phyloP scores from a whole-genome alignment of 2,888 invertebrate genomes.

The Thelaira solivaga region DNA sequence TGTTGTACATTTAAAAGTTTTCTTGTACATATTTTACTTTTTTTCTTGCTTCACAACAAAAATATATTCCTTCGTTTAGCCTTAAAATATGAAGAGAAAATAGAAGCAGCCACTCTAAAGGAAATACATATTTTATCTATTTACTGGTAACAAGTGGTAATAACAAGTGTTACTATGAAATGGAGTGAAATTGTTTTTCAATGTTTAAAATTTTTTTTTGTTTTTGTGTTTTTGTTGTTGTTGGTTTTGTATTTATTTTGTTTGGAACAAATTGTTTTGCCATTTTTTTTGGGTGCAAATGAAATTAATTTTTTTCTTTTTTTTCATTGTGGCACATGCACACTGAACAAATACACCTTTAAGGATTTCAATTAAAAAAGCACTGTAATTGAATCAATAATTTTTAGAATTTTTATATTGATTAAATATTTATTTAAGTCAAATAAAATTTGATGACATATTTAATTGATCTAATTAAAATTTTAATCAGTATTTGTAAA shows the following conservation, averaged over 20 bases:
- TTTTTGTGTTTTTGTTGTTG: neutral
- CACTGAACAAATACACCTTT: too few species aligned
- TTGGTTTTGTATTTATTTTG: neutral
- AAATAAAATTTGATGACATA: too few species aligned
- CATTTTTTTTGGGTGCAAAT: too few species aligned
- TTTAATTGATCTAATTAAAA: too few species aligned
- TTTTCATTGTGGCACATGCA: too few species aligned
- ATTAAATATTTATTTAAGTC: too few species aligned
- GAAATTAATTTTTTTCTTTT: too few species aligned
- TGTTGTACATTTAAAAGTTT: conserved; percentile 31
- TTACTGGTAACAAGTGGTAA: conserved; percentile 27
- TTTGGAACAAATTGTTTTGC: neutral
- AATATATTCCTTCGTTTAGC: neutral
- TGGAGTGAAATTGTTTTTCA: conserved; percentile 9
- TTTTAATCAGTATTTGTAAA: too few species aligned
- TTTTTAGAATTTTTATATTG: too few species aligned
- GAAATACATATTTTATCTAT: conserved; percentile 33
- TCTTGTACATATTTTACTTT: neutral
- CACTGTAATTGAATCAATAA: too few species aligned
- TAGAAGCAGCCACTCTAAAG: neutral
- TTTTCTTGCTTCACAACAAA: too few species aligned
- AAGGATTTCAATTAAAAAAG: too few species aligned
- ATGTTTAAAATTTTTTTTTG: neutral
- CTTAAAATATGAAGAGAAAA: conserved; percentile 13
- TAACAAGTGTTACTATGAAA: conserved; percentile 23